phyloP scores from a whole-genome alignment of 1,140 invertebrate species.

The Nylanderia fulva region DNA sequence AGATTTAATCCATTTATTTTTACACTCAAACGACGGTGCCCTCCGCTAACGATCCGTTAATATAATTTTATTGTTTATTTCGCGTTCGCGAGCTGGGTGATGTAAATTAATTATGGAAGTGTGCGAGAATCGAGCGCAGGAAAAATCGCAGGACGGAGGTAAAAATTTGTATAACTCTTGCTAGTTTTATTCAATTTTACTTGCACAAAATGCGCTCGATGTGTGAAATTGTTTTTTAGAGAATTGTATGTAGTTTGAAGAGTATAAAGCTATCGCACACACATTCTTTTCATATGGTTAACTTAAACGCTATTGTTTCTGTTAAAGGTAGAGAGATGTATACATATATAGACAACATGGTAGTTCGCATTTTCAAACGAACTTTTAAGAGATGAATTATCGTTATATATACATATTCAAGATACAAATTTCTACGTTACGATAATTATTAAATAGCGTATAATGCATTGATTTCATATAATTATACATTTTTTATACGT shows the following conservation, averaged over 20 bases:
- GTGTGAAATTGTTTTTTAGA: constrained; percentile 22
- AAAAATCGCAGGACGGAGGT: constrained; percentile 78
- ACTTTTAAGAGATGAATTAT: background rate
- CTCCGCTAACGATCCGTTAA: background rate
- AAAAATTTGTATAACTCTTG: constrained; percentile 64
- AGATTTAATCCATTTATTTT: constrained; percentile 23
- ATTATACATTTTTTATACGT: background rate
- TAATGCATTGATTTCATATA: background rate
- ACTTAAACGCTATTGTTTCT: background rate
- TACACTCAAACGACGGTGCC: background rate
- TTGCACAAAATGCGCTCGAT: background rate
- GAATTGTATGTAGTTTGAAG: constrained; percentile 21
- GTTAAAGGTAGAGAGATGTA: background rate
- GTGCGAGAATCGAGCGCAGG: constrained; percentile 66
- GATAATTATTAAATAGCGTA: background rate
- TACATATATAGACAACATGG: constrained; percentile 4
- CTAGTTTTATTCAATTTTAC: constrained; percentile 24
- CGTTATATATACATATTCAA: background rate
- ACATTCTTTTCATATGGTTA: background rate
- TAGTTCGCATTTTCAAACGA: constrained; percentile 28
- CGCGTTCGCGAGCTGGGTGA: background rate
- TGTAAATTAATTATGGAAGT: constrained; percentile 76
- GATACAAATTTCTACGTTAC: background rate
- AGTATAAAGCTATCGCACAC: background rate
- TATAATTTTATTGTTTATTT: background rate